phyloP scores from a whole-genome alignment of 2,888 invertebrate species.

The Andrena trimmerana region DNA sequence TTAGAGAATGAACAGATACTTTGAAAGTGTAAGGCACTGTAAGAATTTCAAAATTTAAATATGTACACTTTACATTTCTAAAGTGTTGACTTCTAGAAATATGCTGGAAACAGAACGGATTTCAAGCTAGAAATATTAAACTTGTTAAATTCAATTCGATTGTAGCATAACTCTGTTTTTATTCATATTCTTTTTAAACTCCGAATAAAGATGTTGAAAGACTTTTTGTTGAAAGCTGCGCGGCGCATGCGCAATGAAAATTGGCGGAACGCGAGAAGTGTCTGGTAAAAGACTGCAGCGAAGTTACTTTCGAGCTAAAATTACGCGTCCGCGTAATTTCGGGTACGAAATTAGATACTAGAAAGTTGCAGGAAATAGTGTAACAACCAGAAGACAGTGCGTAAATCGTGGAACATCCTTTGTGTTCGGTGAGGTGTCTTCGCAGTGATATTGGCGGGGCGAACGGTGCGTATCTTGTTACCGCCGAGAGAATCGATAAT shows the following conservation, averaged over 20 bases:
- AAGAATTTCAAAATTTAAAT: too few relatives aligned
- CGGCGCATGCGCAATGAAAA: slow-evolving; percentile 43
- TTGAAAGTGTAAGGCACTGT: too few relatives aligned
- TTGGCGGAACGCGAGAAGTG: slow-evolving; percentile 41
- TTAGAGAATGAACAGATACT: too few relatives aligned
- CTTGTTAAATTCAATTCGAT: neutral
- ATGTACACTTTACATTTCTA: too few relatives aligned
- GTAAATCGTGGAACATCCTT: slow-evolving; percentile 77
- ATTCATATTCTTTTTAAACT: neutral
- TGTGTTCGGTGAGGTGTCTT: neutral
- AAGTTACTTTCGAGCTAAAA: neutral
- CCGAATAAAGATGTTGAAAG: neutral
- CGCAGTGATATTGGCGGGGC: slow-evolving; percentile 15
- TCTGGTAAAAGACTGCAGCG: neutral
- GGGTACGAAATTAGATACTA: neutral
- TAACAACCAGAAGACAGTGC: slow-evolving; percentile 82
- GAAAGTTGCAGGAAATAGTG: neutral
- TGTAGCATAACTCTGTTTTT: neutral
- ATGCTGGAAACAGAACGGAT: too few relatives aligned
- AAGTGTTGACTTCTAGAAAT: too few relatives aligned
- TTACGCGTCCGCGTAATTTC: neutral
- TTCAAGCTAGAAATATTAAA: neutral
- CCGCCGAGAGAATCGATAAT: neutral
- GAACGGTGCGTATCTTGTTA: slow-evolving; percentile 11
- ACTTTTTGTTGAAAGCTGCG: slow-evolving; percentile 4